These are phyloP conservation scores for Drosophila ezoana DNA, from an alignment of 2,888 invertebrate genomes.

Conservation along the genomic window DNA sequence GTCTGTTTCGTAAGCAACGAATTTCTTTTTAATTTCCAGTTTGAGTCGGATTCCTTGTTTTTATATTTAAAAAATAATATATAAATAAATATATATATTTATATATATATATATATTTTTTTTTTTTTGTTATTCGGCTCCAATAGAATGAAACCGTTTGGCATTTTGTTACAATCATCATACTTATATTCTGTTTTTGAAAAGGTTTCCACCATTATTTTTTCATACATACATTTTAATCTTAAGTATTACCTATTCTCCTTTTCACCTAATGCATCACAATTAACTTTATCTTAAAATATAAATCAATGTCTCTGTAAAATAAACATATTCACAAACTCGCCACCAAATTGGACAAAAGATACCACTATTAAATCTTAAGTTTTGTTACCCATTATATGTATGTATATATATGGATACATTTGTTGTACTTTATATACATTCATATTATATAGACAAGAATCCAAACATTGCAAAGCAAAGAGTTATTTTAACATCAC, in stretches of 20 bases:
- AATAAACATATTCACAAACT: constrained; percentile 42
- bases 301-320: constrained; percentile 42
- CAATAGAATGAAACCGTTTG: constrained; percentile 14
- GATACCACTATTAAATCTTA: constrained; percentile 58
- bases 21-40: constrained; percentile 59
- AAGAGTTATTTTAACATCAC: constrained; percentile 57
- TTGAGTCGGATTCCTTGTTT: constrained; percentile 30
- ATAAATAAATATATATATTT: too few species aligned
- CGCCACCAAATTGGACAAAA: constrained; percentile 30
- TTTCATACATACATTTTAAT: constrained; percentile 40
- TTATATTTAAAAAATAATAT: constrained; percentile 6
- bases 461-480: constrained; percentile 22
- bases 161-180: constrained; percentile 30
- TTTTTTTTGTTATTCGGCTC: constrained; percentile 15
- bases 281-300: constrained; percentile 47
- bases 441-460: constrained; percentile 11
- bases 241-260: constrained; percentile 62
- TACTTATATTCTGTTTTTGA: constrained; percentile 22
- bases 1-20: constrained; percentile 26
- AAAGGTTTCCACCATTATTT: constrained; percentile 53
- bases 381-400: constrained; percentile 56
- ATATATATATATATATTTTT: neutral
- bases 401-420: too few species aligned
- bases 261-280: constrained; percentile 63
- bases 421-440: constrained; percentile 22